Evolutionary conservation across 2,113 vertebrate species (phyloP).

Genomic region (Salvelinus fontinalis): DNA sequence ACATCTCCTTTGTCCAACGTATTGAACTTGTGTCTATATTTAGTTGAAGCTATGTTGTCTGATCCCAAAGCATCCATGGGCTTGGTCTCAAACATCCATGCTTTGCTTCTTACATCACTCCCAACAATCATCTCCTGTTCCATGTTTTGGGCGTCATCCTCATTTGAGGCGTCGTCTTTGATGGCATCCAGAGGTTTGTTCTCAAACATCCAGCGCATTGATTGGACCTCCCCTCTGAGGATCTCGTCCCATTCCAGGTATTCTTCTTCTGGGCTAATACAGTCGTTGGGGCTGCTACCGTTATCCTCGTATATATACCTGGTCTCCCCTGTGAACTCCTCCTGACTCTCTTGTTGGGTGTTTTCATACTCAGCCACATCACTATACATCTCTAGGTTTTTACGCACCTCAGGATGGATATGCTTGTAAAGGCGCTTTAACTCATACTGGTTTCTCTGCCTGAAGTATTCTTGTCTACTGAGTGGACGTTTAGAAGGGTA

Average conservation of each 20-base stretch:
- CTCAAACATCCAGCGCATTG: constrained; percentile 84
- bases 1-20: constrained; percentile 79
- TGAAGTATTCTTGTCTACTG: constrained; percentile 75
- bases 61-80: constrained; percentile 70
- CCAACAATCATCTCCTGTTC: constrained; percentile 80
- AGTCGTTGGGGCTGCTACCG: constrained; percentile 63
- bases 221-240: constrained; percentile 82
- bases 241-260: constrained; percentile 82
- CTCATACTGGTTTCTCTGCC: constrained; percentile 80
- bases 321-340: constrained; percentile 47
- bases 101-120: constrained; percentile 80
- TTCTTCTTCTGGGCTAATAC: constrained; percentile 74
- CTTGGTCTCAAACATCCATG: constrained; percentile 89
- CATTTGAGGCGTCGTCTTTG: constrained; percentile 70
- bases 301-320: constrained; percentile 76
- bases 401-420: constrained; percentile 83
- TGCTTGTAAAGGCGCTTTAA: constrained; percentile 83
- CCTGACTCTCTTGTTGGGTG: constrained; percentile 60
- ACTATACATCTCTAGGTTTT: constrained; percentile 78
- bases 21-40: constrained; percentile 71
- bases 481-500: constrained; percentile 55
- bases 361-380: constrained; percentile 73
- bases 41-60: constrained; percentile 49
- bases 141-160: constrained; percentile 63
- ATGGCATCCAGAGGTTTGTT: constrained; percentile 82